A percentile compares a stretch with the other conserved stretches of the same genome.
Conservation (phyloP, 2,888 invertebrate genomes). For the Tipula confusa region DNA sequence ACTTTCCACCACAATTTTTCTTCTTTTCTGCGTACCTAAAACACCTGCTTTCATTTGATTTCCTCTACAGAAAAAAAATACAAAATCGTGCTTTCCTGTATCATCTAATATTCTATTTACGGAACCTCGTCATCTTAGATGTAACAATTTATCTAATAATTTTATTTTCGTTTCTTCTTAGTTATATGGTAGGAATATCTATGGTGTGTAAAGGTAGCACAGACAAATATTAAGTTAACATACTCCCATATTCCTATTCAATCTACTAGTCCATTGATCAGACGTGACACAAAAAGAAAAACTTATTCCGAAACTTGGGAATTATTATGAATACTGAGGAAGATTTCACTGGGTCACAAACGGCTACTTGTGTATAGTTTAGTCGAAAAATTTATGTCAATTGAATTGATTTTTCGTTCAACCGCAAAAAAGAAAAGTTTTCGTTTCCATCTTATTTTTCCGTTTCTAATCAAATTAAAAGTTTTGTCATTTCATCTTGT, state of each 20-base stretch:
- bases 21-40: not conserved
- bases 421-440: not conserved
- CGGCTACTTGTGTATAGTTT: not conserved
- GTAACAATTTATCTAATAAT: constrained; percentile 3
- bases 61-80: not conserved
- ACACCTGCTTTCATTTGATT: constrained; percentile 20
- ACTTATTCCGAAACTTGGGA: not conserved
- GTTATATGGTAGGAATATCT: not conserved
- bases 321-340: no score
- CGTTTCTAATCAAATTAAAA: constrained; percentile 3
- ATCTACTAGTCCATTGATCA: constrained; percentile 12
- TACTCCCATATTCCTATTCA: not conserved
- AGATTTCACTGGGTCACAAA: not conserved
- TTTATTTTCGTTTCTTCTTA: not conserved
- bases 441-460: not conserved
- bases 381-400: not conserved
- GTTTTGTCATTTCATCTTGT: not conserved
- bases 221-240: not conserved
- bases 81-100: not conserved
- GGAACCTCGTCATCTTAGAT: constrained; percentile 5
- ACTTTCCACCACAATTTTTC: constrained; percentile 14
- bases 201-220: not conserved
- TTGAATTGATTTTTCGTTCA: not conserved
- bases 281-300: constrained; percentile 12
- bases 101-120: constrained; percentile 20